Evolutionary conservation across 2,888 invertebrate species (phyloP).

Genomic region (Scaptomyza parva): DNA sequence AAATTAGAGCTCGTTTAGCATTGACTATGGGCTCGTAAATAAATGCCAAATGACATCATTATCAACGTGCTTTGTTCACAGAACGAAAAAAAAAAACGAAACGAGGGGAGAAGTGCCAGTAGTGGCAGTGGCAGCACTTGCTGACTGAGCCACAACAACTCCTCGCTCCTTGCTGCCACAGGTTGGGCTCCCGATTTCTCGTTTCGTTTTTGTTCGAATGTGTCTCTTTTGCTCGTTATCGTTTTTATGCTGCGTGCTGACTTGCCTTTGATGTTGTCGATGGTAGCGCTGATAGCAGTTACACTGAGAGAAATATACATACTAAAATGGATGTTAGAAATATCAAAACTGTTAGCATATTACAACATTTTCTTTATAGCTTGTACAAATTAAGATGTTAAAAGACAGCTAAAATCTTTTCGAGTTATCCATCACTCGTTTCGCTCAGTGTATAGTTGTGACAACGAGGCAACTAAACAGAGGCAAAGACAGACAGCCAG

Average conservation of each 20-base stretch:
- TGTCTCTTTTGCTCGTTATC: slow-evolving; percentile 64
- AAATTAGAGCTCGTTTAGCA: slow-evolving; percentile 84
- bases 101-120: slow-evolving; percentile 10
- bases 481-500: background rate
- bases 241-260: slow-evolving; percentile 52
- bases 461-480: no score
- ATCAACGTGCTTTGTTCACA: slow-evolving; percentile 73
- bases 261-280: slow-evolving; percentile 72
- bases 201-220: slow-evolving; percentile 32
- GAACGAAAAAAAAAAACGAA: background rate
- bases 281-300: slow-evolving; percentile 65
- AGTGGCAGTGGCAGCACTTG: slow-evolving; percentile 19
- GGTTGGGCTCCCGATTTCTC: slow-evolving; percentile 44
- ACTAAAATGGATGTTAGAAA: no score
- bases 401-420: no score
- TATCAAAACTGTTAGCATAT: no score
- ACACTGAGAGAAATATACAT: background rate
- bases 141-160: background rate
- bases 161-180: slow-evolving; percentile 28
- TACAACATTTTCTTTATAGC: no score
- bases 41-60: slow-evolving; percentile 84
- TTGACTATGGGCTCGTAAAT: slow-evolving; percentile 83
- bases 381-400: no score
- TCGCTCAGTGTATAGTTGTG: background rate
- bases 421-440: background rate